Evolutionary conservation across 1,140 invertebrate species (phyloP).

Genomic region (Tigriopus japonicus): DNA sequence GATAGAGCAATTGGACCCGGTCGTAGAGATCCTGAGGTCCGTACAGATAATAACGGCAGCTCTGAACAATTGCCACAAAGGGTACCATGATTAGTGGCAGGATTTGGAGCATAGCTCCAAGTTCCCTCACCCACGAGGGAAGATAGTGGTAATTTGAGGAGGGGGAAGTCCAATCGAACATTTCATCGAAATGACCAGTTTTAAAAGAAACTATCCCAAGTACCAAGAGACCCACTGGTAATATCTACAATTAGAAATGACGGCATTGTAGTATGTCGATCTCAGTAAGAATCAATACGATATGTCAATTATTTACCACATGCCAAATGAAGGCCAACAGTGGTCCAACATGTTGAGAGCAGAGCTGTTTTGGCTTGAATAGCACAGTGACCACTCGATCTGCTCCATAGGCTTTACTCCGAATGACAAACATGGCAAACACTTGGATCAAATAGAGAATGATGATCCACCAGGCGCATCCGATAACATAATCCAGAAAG

Average conservation of each 20-base stretch:
- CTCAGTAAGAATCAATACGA: background rate
- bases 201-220: constrained; percentile 55
- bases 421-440: constrained; percentile 8
- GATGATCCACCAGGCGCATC: constrained; percentile 66
- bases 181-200: constrained; percentile 45
- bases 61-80: constrained; percentile 54
- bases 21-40: constrained; percentile 69
- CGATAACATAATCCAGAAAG: constrained; percentile 59
- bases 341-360: constrained; percentile 29
- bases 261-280: constrained; percentile 35
- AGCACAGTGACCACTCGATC: constrained; percentile 55
- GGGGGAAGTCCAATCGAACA: constrained; percentile 43
- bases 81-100: constrained; percentile 53
- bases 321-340: constrained; percentile 72
- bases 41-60: constrained; percentile 53
- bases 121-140: constrained; percentile 50
- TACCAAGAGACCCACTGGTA: constrained; percentile 32
- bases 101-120: constrained; percentile 54
- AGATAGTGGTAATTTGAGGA: constrained; percentile 33
- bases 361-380: constrained; percentile 17
- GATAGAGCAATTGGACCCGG: constrained; percentile 51
- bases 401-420: constrained; percentile 53
- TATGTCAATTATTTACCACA: constrained; percentile 31
- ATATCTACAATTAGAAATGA: constrained; percentile 31
- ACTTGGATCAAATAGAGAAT: constrained; percentile 53